Evolutionary conservation across 2,888 invertebrate species (phyloP), one percentile per base, ranked within the genome.

Genomic region (Drosophila vallismaia): DNA sequence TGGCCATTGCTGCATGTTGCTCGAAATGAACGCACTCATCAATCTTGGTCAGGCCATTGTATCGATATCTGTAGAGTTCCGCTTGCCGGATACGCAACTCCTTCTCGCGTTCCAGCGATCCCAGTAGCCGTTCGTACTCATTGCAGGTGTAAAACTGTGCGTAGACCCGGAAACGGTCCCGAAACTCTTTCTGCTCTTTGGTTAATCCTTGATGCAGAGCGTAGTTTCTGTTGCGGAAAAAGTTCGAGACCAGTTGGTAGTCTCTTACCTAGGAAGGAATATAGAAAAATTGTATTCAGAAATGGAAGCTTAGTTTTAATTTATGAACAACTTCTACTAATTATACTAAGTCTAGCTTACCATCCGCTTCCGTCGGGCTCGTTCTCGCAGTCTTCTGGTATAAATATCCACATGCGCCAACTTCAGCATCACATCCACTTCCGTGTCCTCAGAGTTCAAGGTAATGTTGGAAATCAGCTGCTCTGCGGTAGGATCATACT

Each of bases 341-440:
- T 19, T 19, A 19, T 19, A 19, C 19, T 19, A 19, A 19, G 19
- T 19, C 19, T 19, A 19, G 19, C 19, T 19, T 4, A 44, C 97
- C 56, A 98, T 94, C 57, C 97, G 93, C 94, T 98, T 98, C 90
- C 98, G 93, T 77, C 97, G 93, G 45, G 96, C 96, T 72, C 98
- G 93, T 90, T 98, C 98, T 54, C 97, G 93, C 54, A 98, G 91
- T 74, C 96, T 93, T 68, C 96, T 93, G 4, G 95, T 95, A 89
- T 98, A 98, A 93, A 97, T 97, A 89, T 98, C 98, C 63, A 98
- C 97, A 92, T 98, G 96, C 26, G 97, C 96, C 78, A 98, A 92
- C 92, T 98, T 98, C 33, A 98, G 92, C 68, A 96, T 96, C 89
- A 96, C 94, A 92, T 98, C 98, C 73, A 97, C 93, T 81, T 98